Conservation (phyloP, 2,888 invertebrate species). For the Lochmaea crataegi region DNA sequence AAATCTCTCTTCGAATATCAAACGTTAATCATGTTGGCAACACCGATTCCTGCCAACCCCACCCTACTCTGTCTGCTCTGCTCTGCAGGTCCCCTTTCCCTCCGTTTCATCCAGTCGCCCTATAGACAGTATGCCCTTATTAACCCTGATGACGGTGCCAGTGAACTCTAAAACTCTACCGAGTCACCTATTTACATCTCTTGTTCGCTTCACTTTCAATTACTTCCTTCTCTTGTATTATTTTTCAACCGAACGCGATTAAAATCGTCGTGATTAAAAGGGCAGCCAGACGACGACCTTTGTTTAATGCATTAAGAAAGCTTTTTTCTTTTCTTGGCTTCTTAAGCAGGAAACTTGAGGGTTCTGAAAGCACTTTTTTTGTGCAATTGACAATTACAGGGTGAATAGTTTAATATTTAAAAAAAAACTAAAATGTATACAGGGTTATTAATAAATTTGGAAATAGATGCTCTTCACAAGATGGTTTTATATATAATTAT, state of each 20-base stretch:
- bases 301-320: conserved; percentile 7
- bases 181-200: conserved; percentile 57
- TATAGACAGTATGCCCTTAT: conserved; percentile 50
- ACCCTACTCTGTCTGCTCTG: conserved; percentile 45
- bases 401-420: not conserved
- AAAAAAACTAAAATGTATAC: too few species aligned
- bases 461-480: too few species aligned
- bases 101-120: conserved; percentile 39
- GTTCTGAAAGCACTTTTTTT: not conserved
- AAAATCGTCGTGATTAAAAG: conserved; percentile 30
- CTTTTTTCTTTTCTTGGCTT: not conserved
- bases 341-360: conserved; percentile 6
- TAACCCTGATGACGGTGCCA: conserved; percentile 55
- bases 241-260: conserved; percentile 27
- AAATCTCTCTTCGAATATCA: too few species aligned
- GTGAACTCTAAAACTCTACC: conserved; percentile 53
- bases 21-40: conserved; percentile 25
- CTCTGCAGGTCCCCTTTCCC: conserved; percentile 34
- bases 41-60: conserved; percentile 32
- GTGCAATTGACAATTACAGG: not conserved
- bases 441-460: too few species aligned
- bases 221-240: conserved; percentile 47
- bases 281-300: conserved; percentile 27
- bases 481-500: too few species aligned
- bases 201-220: conserved; percentile 54